Conservation (phyloP, 2,113 vertebrate species). For the Hepsetus odoe region DNA sequence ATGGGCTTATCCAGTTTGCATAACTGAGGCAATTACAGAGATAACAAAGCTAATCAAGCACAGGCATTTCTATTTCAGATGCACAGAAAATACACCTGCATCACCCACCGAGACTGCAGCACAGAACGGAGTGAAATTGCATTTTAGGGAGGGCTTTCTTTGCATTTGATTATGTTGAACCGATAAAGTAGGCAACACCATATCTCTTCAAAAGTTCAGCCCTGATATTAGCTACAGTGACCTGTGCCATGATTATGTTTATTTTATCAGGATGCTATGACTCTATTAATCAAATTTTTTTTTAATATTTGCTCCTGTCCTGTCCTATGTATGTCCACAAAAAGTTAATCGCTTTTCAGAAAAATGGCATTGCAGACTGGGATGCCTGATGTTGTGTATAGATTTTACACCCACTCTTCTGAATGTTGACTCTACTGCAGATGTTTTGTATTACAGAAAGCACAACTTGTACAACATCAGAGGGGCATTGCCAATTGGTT, state of each 20-base stretch:
- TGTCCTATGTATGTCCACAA: background rate
- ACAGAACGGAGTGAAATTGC: background rate
- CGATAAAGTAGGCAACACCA: background rate
- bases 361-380: background rate
- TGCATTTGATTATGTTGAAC: background rate
- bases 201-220: slow-evolving; percentile 14
- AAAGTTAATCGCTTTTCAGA: background rate
- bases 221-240: slow-evolving; percentile 37
- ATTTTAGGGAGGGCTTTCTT: background rate
- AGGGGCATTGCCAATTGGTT: too few relatives aligned
- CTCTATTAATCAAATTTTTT: background rate
- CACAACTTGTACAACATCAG: too few relatives aligned
- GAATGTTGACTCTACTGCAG: background rate
- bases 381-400: background rate
- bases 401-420: background rate
- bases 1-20: slow-evolving; percentile 46
- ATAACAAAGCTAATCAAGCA: slow-evolving; percentile 67
- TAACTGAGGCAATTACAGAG: slow-evolving; percentile 68
- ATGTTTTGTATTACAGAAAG: background rate
- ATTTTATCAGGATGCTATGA: background rate
- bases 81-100: slow-evolving; percentile 38
- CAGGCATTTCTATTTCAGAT: slow-evolving; percentile 44
- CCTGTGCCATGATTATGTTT: slow-evolving; percentile 8
- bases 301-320: background rate
- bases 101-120: slow-evolving; percentile 8